Percentiles rank a stretch among this genome's conserved stretches.
Conservation (phyloP, 2,797 vertebrate species). For the Hozukius guyotensis region DNA sequence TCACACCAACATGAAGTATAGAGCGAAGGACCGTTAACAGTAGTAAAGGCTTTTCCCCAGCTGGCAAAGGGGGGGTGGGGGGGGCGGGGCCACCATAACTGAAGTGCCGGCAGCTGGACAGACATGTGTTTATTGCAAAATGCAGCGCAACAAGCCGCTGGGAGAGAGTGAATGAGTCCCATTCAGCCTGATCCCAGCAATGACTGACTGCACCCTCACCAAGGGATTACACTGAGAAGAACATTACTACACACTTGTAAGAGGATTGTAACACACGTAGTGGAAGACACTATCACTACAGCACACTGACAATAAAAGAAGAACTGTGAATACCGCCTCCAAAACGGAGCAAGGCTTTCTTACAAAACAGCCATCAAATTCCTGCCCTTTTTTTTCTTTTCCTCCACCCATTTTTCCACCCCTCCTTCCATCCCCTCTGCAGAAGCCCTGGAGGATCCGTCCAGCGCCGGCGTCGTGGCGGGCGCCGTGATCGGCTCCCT, state of each 20-base stretch:
- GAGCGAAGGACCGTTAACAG: constrained; percentile 38
- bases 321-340: constrained; percentile 50
- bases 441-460: constrained; percentile 80
- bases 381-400: constrained; percentile 65
- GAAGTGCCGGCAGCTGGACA: constrained; percentile 55
- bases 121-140: constrained; percentile 39
- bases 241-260: constrained; percentile 70
- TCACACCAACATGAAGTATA: constrained; percentile 77
- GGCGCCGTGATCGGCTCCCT: constrained; percentile 88
- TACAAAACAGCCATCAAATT: constrained; percentile 61
- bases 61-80: constrained; percentile 25
- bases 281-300: constrained; percentile 57
- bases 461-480: constrained; percentile 84
- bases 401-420: constrained; percentile 63
- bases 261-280: constrained; percentile 71
- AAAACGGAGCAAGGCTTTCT: constrained; percentile 30
- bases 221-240: constrained; percentile 68
- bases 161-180: constrained; percentile 53
- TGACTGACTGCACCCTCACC: constrained; percentile 64
- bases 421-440: constrained; percentile 73
- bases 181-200: constrained; percentile 78
- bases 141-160: constrained; percentile 28
- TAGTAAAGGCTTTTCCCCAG: constrained; percentile 34
- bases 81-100: neutral
- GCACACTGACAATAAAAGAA: constrained; percentile 57